These are phyloP conservation scores for Muntiacus reevesi DNA, from an alignment of 2,113 vertebrate species.

Conservation along the genomic window DNA sequence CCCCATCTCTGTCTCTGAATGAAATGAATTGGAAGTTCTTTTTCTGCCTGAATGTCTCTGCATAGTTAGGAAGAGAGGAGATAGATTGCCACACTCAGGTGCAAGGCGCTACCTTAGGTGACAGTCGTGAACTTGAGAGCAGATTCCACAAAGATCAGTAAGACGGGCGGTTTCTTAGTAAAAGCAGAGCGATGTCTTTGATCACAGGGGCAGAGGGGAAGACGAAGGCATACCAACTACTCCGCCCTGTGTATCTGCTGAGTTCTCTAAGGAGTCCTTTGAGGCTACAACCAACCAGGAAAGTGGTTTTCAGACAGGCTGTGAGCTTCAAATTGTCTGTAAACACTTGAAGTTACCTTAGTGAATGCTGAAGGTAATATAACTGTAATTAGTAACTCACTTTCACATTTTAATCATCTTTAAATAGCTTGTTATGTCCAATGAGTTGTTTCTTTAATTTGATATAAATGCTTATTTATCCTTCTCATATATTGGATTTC, in stretches of 20 bases:
- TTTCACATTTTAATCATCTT: neutral
- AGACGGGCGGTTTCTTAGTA: neutral
- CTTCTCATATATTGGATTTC: neutral
- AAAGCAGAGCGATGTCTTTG: neutral
- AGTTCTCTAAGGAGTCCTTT: neutral
- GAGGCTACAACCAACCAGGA: neutral
- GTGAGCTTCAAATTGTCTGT: neutral
- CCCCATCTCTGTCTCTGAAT: neutral
- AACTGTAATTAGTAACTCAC: neutral
- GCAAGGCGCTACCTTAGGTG: neutral
- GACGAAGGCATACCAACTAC: neutral
- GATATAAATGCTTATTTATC: neutral
- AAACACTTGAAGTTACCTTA: neutral
- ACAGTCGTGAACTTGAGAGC: neutral
- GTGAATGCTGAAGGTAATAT: neutral
- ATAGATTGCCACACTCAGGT: rapidly evolving
- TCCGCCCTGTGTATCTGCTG: neutral
- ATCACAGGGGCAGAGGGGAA: neutral
- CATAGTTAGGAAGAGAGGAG: neutral
- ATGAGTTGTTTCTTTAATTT: neutral
- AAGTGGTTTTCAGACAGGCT: neutral
- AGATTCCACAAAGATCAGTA: neutral
- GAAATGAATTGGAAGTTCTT: neutral
- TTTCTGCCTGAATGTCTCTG: neutral
- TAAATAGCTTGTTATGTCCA: neutral